A percentile compares a stretch with the other conserved stretches of the same genome.
Conservation (phyloP, 2,113 vertebrate species). For the Gymnocephalus cernua region DNA sequence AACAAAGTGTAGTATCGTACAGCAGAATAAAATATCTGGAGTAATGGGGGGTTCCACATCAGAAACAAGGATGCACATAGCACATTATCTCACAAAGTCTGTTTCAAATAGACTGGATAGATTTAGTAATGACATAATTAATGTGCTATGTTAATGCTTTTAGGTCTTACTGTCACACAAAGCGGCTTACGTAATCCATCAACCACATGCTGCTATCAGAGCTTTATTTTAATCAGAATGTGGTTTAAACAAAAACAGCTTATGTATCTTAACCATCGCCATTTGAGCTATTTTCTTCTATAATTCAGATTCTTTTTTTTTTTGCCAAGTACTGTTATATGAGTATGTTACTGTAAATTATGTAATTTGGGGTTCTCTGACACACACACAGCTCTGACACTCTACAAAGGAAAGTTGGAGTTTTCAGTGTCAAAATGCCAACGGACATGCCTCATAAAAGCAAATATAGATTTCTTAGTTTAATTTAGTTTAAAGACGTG, state of each 20-base stretch:
- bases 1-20: background rate
- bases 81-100: constrained; percentile 20
- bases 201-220: constrained; percentile 4
- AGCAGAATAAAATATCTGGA: background rate
- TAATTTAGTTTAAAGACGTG: background rate
- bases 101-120: constrained; percentile 36
- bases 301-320: background rate
- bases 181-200: constrained; percentile 36
- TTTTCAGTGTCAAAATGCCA: background rate
- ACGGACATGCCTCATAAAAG: background rate
- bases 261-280: background rate
- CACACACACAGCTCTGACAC: background rate
- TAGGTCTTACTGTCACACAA: constrained; percentile 41
- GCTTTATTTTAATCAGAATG: constrained; percentile 14
- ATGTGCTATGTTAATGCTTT: constrained; percentile 34
- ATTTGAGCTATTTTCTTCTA: background rate
- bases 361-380: constrained; percentile 1
- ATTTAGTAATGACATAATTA: constrained; percentile 46
- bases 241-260: constrained; percentile 4
- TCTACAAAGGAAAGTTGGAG: background rate
- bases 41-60: background rate
- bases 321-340: background rate
- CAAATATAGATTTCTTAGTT: constrained; percentile 11
- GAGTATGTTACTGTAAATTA: background rate
- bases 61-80: constrained; percentile 15